Percentiles rank a stretch among this genome's conserved stretches.
phyloP scores from a whole-genome alignment of 2,888 invertebrate genomes.

The Eubasilissa splendida region DNA sequence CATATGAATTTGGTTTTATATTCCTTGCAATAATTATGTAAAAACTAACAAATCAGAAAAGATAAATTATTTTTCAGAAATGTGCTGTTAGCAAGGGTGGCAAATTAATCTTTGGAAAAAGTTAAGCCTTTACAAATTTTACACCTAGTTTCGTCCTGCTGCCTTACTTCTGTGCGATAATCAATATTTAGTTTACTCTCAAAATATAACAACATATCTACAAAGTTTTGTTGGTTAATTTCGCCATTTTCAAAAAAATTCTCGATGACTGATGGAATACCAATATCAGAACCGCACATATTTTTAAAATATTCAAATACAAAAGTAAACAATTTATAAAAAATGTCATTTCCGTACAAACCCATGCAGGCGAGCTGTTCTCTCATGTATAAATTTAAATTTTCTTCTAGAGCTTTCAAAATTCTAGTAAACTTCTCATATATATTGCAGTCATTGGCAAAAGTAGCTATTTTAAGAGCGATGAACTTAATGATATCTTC shows the following conservation, averaged over 20 bases:
- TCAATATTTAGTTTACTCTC: conserved; percentile 64
- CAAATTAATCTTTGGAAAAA: conserved; percentile 37
- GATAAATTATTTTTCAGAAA: background rate
- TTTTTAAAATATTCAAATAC: conserved; percentile 69
- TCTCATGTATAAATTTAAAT: conserved; percentile 67
- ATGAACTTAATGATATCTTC: conserved; percentile 61
- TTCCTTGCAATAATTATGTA: no score
- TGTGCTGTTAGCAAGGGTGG: no score
- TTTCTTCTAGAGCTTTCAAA: conserved; percentile 66
- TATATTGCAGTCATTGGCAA: conserved; percentile 17
- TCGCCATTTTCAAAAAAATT: conserved; percentile 70
- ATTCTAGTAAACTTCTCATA: conserved; percentile 64
- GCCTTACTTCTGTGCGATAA: conserved; percentile 63
- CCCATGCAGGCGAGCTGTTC: conserved; percentile 65
- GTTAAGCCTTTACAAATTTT: conserved; percentile 60
- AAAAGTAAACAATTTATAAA: conserved; percentile 67
- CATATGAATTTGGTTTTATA: no score
- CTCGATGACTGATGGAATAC: conserved; percentile 65
- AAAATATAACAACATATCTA: conserved; percentile 64
- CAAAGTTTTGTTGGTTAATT: conserved; percentile 65
- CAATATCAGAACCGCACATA: conserved; percentile 64
- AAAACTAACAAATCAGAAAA: no score
- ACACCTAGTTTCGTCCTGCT: conserved; percentile 65
- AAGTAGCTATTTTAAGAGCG: conserved; percentile 31
- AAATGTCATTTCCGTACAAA: conserved; percentile 66